A percentile compares a stretch with the other conserved stretches of the same genome.
Conservation (phyloP, 1,140 invertebrate genomes). For the Pantala flavescens region DNA sequence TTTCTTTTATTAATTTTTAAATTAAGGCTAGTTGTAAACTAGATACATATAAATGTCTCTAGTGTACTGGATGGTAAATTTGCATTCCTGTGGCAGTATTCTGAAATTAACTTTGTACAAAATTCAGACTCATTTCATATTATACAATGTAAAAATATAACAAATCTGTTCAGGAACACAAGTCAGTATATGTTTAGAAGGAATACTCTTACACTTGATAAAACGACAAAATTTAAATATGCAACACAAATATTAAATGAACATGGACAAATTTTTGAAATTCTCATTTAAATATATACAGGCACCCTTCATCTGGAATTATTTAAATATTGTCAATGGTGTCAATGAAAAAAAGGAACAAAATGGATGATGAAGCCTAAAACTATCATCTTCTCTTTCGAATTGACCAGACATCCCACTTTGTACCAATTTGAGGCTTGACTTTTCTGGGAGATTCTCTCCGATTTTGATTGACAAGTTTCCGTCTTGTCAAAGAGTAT, state of each 20-base stretch:
- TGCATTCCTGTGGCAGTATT: slow-evolving; percentile 8
- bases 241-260: background rate
- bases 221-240: background rate
- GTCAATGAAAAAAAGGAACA: background rate
- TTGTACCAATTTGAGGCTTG: background rate
- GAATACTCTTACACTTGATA: background rate
- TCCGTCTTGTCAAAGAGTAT: background rate
- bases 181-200: background rate
- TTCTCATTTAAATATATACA: background rate
- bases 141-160: slow-evolving; percentile 8
- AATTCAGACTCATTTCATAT: background rate
- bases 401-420: slow-evolving; percentile 8
- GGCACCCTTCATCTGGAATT: background rate
- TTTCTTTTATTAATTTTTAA: background rate
- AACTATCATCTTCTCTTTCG: slow-evolving; percentile 1
- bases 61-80: background rate
- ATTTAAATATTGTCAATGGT: slow-evolving; percentile 10
- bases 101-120: background rate
- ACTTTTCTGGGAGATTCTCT: background rate
- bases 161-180: slow-evolving; percentile 1
- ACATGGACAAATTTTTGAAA: background rate
- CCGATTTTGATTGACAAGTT: background rate
- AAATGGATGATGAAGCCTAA: background rate
- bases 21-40: background rate
- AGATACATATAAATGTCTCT: slow-evolving; percentile 3